A percentile compares a stretch with the other conserved stretches of the same genome.
Evolutionary conservation across 30 jellyfish, hydroid and myxozoan species (phyloP).

Genomic region (Morbakka virulenta): DNA sequence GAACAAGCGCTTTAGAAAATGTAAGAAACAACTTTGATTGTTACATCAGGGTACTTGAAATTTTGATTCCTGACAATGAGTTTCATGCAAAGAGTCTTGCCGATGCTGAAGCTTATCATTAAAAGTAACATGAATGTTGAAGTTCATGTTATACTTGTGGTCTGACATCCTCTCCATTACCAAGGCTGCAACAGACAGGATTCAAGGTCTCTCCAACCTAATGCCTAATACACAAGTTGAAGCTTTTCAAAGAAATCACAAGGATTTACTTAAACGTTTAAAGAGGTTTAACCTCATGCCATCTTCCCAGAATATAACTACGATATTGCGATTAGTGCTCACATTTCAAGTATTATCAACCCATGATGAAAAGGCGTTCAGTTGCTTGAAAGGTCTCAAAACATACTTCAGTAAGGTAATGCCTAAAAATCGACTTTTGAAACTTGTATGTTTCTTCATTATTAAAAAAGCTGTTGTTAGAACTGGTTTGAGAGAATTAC

Average conservation of each 20-base stretch:
- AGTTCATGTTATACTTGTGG: slow-evolving; percentile 48
- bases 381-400: slow-evolving; percentile 11
- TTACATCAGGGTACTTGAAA: too few relatives aligned
- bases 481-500: not conserved
- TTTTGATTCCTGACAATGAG: too few relatives aligned
- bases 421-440: slow-evolving; percentile 20
- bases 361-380: slow-evolving; percentile 19
- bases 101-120: slow-evolving; percentile 20
- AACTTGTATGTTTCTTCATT: slow-evolving; percentile 8
- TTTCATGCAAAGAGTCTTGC: slow-evolving; percentile 42
- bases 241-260: too few relatives aligned
- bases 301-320: slow-evolving; percentile 7
- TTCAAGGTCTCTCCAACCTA: too few relatives aligned
- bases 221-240: too few relatives aligned
- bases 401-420: not conserved
- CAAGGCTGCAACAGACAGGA: too few relatives aligned
- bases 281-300: too few relatives aligned
- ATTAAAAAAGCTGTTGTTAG: not conserved
- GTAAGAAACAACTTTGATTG: too few relatives aligned
- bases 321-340: slow-evolving; percentile 20
- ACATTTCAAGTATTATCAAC: slow-evolving; percentile 27
- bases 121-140: slow-evolving; percentile 8
- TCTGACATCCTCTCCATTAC: slow-evolving; percentile 27
- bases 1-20: too few relatives aligned
- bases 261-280: too few relatives aligned